These are phyloP conservation scores for Aplysia californica DNA, from an alignment of 1,140 invertebrate genomes.

Conservation along the genomic window DNA sequence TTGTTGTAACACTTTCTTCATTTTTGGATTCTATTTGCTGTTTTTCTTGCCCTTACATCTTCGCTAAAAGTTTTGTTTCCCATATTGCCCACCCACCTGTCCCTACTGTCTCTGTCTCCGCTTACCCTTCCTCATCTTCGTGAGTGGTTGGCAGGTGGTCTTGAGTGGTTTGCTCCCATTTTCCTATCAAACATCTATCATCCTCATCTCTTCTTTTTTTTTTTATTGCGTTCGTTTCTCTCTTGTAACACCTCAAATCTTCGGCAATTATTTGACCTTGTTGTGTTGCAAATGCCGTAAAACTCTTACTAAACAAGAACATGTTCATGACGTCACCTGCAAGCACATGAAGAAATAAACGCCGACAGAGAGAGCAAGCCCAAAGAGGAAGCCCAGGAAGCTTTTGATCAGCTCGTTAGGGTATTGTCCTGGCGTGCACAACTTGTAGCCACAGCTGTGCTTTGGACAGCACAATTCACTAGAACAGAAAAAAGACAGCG, in stretches of 20 bases:
- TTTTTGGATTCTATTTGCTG: too few species aligned
- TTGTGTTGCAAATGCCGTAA: not conserved
- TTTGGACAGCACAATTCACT: conserved; percentile 17
- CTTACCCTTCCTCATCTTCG: too few species aligned
- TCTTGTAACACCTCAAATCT: not conserved
- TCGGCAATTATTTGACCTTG: not conserved
- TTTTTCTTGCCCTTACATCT: too few species aligned
- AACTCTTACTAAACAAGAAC: too few species aligned
- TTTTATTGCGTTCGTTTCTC: not conserved
- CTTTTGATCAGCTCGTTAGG: conserved; percentile 51
- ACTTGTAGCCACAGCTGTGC: conserved; percentile 20
- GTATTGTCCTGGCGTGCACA: conserved; percentile 38
- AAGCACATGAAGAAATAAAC: conserved; percentile 50
- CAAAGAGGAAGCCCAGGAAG: conserved; percentile 50
- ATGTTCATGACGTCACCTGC: conserved; percentile 30
- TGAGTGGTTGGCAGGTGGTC: too few species aligned
- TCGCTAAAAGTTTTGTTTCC: too few species aligned
- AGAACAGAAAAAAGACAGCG: not conserved
- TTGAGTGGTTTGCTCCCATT: too few species aligned
- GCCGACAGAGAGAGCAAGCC: conserved; percentile 41
- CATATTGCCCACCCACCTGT: too few species aligned
- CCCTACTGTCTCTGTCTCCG: too few species aligned
- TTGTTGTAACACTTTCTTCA: too few species aligned
- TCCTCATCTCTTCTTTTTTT: not conserved
- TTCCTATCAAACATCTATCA: too few species aligned